A percentile compares a stretch with the other conserved stretches of the same genome.
phyloP scores from a whole-genome alignment of 2,888 invertebrate species.

The Drosophila gaucha region DNA sequence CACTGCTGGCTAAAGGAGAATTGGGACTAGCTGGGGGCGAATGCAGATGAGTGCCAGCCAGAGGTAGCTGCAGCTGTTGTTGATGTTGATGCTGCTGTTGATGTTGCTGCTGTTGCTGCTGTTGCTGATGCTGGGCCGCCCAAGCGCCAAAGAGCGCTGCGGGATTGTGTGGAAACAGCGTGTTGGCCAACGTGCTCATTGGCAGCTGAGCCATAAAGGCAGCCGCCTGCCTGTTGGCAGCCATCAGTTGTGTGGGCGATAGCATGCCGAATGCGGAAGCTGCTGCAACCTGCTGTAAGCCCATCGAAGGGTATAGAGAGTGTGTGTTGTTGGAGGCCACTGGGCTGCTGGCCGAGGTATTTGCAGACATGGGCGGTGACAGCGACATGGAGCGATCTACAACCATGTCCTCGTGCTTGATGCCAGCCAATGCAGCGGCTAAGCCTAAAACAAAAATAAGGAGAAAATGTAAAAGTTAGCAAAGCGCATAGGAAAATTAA shows the following conservation, averaged over 20 bases:
- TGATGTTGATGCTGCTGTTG: constrained; percentile 65
- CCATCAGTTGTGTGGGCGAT: constrained; percentile 82
- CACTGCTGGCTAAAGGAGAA: constrained; percentile 71
- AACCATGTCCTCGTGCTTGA: constrained; percentile 82
- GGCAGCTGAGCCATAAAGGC: constrained; percentile 84
- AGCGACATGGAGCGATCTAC: constrained; percentile 81
- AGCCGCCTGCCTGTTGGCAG: constrained; percentile 84
- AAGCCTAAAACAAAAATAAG: constrained; percentile 68
- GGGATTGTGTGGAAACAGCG: constrained; percentile 84
- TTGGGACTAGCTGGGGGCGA: constrained; percentile 84
- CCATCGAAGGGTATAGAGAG: constrained; percentile 77
- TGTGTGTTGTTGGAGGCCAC: constrained; percentile 41
- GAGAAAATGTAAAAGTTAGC: not conserved
- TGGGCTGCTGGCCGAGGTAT: constrained; percentile 73
- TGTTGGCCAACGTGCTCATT: constrained; percentile 83
- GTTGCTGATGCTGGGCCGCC: constrained; percentile 74
- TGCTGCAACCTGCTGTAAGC: constrained; percentile 83
- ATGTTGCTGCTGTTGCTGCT: constrained; percentile 52
- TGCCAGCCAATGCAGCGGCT: constrained; percentile 84
- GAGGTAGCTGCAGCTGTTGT: constrained; percentile 44
- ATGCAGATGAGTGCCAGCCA: constrained; percentile 74
- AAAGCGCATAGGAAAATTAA: not conserved
- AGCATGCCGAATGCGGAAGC: constrained; percentile 84
- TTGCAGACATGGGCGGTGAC: constrained; percentile 84
- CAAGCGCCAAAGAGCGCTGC: constrained; percentile 83